A percentile compares a stretch with the other conserved stretches of the same genome.
phyloP scores from a whole-genome alignment of 2,113 vertebrate genomes.

The Leuciscus idus region DNA sequence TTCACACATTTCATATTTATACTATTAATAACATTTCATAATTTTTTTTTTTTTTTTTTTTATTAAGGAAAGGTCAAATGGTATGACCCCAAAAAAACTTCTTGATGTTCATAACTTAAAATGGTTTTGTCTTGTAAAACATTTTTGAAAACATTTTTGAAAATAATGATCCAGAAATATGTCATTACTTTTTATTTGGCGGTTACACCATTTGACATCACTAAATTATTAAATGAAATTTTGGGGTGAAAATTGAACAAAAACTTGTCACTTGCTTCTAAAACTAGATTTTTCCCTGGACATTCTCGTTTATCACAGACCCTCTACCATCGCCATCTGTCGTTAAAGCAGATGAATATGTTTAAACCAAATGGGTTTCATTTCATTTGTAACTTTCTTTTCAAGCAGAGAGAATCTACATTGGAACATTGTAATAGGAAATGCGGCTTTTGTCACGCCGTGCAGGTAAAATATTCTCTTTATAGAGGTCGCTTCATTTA shows the following conservation, averaged over 20 bases:
- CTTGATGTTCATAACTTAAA: too few species aligned
- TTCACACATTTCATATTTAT: too few species aligned
- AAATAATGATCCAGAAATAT: too few species aligned
- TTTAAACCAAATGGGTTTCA: conserved; percentile 1
- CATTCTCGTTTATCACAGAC: background rate
- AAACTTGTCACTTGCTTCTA: background rate
- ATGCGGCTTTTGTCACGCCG: conserved; percentile 18
- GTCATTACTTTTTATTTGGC: background rate
- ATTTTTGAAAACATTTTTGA: too few species aligned
- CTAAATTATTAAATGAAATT: background rate
- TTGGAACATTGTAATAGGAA: background rate
- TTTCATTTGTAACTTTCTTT: background rate
- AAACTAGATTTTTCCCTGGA: background rate
- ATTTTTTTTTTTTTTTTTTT: too few species aligned
- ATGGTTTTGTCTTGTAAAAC: too few species aligned
- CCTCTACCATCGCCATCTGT: background rate
- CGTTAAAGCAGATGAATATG: conserved; percentile 28
- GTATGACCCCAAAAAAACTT: background rate
- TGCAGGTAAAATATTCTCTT: conserved; percentile 32
- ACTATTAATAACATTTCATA: too few species aligned
- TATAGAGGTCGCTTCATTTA: conserved; percentile 38
- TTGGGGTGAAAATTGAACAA: background rate
- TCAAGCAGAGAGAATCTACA: background rate
- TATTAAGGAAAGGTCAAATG: background rate
- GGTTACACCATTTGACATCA: background rate